A percentile compares a stretch with the other conserved stretches of the same genome.
These are phyloP conservation scores for Bovichtus diacanthus DNA, from an alignment of 2,797 vertebrate genomes.

Conservation along the genomic window DNA sequence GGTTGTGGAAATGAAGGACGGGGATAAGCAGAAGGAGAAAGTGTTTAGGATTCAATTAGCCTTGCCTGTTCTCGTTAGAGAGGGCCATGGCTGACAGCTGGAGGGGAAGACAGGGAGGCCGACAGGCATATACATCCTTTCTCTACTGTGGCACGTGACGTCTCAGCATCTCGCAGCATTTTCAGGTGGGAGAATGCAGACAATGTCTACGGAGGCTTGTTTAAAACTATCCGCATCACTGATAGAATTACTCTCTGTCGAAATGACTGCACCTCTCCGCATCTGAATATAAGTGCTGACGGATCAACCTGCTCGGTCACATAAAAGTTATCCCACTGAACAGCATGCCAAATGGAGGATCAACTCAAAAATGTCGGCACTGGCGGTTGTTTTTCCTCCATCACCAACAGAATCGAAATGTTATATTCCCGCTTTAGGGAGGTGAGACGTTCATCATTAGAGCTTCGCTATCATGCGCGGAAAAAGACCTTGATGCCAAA, in stretches of 20 bases:
- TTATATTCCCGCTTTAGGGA: slow-evolving; percentile 28
- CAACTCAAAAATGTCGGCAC: slow-evolving; percentile 46
- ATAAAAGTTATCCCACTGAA: slow-evolving; percentile 47
- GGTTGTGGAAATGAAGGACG: slow-evolving; percentile 35
- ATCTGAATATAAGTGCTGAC: slow-evolving; percentile 37
- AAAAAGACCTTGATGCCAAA: slow-evolving; percentile 24
- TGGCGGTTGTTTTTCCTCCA: slow-evolving; percentile 49
- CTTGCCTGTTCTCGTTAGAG: slow-evolving; percentile 64
- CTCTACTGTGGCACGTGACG: slow-evolving; percentile 55
- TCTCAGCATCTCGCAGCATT: slow-evolving; percentile 34
- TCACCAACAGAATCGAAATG: slow-evolving; percentile 40
- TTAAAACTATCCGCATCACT: slow-evolving; percentile 48
- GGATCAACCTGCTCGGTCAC: slow-evolving; percentile 41
- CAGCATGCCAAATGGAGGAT: slow-evolving; percentile 48
- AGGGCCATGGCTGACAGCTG: slow-evolving; percentile 57
- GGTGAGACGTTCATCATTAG: slow-evolving; percentile 27
- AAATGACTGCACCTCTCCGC: slow-evolving; percentile 22
- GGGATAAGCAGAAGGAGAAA: slow-evolving; percentile 63
- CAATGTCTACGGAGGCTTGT: slow-evolving; percentile 47
- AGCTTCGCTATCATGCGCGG: slow-evolving; percentile 7
- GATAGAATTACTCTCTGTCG: slow-evolving; percentile 52
- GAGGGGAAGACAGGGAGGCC: slow-evolving; percentile 33
- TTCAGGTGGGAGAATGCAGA: slow-evolving; percentile 38
- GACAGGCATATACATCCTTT: slow-evolving; percentile 47
- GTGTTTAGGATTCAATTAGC: slow-evolving; percentile 79